These are phyloP conservation scores for Globodera ellingtonae DNA, from an alignment of 1,140 invertebrate genomes.

Conservation along the genomic window DNA sequence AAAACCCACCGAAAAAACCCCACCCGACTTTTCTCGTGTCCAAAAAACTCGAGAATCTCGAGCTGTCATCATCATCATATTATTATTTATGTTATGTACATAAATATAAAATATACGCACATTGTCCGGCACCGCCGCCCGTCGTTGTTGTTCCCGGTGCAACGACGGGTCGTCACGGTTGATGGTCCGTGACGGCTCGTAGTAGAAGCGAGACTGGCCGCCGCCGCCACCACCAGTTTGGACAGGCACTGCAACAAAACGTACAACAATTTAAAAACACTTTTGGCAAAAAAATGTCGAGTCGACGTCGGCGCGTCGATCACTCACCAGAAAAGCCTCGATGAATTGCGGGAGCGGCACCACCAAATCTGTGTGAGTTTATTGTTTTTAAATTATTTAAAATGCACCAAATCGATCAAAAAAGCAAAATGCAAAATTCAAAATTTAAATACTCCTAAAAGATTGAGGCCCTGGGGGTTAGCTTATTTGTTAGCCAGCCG, in stretches of 20 bases:
- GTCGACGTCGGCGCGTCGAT: not conserved
- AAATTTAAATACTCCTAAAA: no score
- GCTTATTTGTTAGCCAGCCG: no score
- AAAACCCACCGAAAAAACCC: no score
- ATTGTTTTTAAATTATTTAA: no score
- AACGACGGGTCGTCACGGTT: conserved; percentile 4
- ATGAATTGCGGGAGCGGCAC: conserved; percentile 37
- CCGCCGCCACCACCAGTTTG: not conserved
- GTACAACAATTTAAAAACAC: no score
- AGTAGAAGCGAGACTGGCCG: not conserved
- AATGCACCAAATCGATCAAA: no score
- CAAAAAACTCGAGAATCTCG: no score
- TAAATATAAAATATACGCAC: conserved; percentile 22
- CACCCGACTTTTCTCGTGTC: no score
- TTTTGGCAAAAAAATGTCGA: not conserved
- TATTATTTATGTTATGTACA: no score
- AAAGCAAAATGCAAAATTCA: no score
- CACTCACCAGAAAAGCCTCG: conserved; percentile 14
- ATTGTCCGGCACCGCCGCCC: conserved; percentile 42
- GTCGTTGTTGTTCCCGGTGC: not conserved
- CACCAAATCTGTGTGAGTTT: not conserved
- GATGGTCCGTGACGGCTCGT: conserved; percentile 24
- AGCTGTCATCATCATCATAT: no score
- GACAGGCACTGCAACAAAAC: not conserved
- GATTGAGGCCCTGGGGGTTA: no score